Conservation (phyloP, 2,888 invertebrate species). For the Pseudoips prasinana region DNA sequence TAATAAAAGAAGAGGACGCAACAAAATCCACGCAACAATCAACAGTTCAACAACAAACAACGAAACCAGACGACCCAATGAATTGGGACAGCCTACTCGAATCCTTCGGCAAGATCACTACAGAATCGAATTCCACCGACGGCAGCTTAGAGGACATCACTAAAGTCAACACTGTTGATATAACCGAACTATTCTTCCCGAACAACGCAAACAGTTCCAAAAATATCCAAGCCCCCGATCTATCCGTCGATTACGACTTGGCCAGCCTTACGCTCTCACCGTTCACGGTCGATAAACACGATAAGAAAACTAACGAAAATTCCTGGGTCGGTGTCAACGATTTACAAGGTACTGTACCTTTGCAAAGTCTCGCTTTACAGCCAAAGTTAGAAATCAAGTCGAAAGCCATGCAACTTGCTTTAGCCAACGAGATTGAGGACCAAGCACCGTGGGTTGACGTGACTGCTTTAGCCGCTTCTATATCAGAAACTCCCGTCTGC, state of each 20-base stretch:
- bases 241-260: constrained; percentile 62
- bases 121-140: constrained; percentile 70
- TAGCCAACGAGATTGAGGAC: constrained; percentile 88
- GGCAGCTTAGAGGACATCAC: constrained; percentile 65
- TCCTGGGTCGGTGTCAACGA: constrained; percentile 56
- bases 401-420: constrained; percentile 85
- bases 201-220: constrained; percentile 51
- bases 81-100: constrained; percentile 74
- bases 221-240: constrained; percentile 39
- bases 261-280: constrained; percentile 53
- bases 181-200: constrained; percentile 68
- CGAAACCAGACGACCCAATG: constrained; percentile 47
- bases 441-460: constrained; percentile 90
- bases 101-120: constrained; percentile 70
- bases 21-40: constrained; percentile 2
- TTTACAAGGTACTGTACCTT: constrained; percentile 42
- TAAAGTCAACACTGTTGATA: constrained; percentile 58
- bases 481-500: constrained; percentile 83
- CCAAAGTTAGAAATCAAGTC: constrained; percentile 57
- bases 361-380: constrained; percentile 20
- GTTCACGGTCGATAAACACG: constrained; percentile 50
- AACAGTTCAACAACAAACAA: constrained; percentile 16
- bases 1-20: constrained; percentile 8
- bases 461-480: constrained; percentile 84
- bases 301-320: constrained; percentile 42